These are phyloP conservation scores for Scaptomyza montana DNA, from an alignment of 1,140 invertebrate genomes.

Conservation along the genomic window DNA sequence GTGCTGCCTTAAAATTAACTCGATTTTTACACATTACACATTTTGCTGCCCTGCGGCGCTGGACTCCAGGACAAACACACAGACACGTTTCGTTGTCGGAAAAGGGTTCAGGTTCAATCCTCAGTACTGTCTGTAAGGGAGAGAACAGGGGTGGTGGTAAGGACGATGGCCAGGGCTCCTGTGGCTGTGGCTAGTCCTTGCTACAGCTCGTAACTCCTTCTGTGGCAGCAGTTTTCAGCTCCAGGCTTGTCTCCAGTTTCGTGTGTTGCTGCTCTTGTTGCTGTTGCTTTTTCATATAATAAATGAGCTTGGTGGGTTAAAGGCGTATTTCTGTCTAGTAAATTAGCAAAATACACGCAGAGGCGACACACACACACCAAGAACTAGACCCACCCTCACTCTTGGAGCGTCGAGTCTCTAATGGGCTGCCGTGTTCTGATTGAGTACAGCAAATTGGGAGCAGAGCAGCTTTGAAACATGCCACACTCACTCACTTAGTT, in stretches of 20 bases:
- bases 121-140: conserved; percentile 13
- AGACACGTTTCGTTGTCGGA: conserved; percentile 34
- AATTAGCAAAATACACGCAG: conserved; percentile 83
- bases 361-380: conserved; percentile 40
- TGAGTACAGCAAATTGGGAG: conserved; percentile 68
- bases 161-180: not conserved
- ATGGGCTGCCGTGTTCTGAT: conserved; percentile 77
- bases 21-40: conserved; percentile 61
- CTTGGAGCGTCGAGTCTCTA: conserved; percentile 61
- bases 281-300: conserved; percentile 77
- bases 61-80: conserved; percentile 12
- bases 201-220: conserved; percentile 41
- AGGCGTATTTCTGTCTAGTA: conserved; percentile 84
- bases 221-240: conserved; percentile 32
- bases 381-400: conserved; percentile 19
- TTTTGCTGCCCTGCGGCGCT: conserved; percentile 52
- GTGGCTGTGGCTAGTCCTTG: conserved; percentile 34
- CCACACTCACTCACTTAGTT: conserved; percentile 20
- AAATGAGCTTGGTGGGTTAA: conserved; percentile 83
- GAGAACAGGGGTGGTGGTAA: not conserved
- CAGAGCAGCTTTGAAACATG: conserved; percentile 33
- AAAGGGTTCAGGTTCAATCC: conserved; percentile 41
- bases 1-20: conserved; percentile 71
- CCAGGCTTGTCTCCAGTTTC: conserved; percentile 34
- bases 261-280: conserved; percentile 1